phyloP scores from a whole-genome alignment of 2,888 invertebrate species.

The Ennomos fuscantarius region DNA sequence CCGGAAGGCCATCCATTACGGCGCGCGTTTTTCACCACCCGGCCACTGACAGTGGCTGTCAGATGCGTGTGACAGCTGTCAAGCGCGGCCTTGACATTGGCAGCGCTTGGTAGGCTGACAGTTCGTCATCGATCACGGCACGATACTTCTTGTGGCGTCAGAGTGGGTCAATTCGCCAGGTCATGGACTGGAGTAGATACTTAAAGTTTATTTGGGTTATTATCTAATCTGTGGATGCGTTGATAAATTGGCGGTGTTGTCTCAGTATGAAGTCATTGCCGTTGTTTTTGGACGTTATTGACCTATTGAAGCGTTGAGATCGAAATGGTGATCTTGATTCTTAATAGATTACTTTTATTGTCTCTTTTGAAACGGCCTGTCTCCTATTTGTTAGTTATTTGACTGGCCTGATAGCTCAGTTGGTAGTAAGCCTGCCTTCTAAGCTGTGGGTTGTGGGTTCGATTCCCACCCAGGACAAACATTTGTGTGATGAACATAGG shows the following conservation, averaged over 20 bases:
- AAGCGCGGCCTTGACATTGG: slow-evolving; percentile 48
- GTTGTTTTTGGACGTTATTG: slow-evolving; percentile 11
- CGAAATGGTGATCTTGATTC: neutral
- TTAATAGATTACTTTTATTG: neutral
- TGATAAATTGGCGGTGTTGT: slow-evolving; percentile 13
- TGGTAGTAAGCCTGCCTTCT: no score
- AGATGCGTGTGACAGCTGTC: slow-evolving; percentile 45
- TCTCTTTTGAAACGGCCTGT: neutral
- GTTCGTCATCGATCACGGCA: slow-evolving; percentile 45
- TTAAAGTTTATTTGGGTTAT: slow-evolving; percentile 15
- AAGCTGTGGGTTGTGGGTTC: no score
- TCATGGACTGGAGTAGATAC: slow-evolving; percentile 27
- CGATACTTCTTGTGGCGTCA: slow-evolving; percentile 43
- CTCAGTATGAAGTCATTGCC: slow-evolving; percentile 14
- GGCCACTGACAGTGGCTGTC: slow-evolving; percentile 45
- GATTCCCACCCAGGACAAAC: no score
- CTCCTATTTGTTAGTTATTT: no score
- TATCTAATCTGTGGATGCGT: slow-evolving; percentile 17
- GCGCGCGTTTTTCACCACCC: slow-evolving; percentile 66
- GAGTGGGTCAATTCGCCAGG: slow-evolving; percentile 36
- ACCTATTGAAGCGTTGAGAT: slow-evolving; percentile 11
- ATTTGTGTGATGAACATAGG: no score
- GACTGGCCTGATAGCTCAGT: no score
- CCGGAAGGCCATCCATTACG: slow-evolving; percentile 77
- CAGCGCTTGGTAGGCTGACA: slow-evolving; percentile 34